Evolutionary conservation across 2,113 vertebrate genomes (phyloP).

Genomic region (Thamnophis sirtalis): DNA sequence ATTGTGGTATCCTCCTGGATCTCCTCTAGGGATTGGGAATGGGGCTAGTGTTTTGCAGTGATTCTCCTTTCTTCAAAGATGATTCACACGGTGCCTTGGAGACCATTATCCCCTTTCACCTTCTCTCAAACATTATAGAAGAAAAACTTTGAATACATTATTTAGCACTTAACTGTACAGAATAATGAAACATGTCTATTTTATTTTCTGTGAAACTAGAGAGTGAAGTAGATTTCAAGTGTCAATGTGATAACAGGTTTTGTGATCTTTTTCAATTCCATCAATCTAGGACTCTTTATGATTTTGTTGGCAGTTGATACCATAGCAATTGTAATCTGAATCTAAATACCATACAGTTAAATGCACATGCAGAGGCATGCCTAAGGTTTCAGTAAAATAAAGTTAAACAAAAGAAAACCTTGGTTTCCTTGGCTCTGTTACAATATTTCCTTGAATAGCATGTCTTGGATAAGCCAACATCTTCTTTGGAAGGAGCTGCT

Average conservation of each 20-base stretch:
- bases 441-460: constrained; percentile 63
- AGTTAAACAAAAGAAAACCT: constrained; percentile 20
- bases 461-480: constrained; percentile 57
- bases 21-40: constrained; percentile 15
- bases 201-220: constrained; percentile 56
- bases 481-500: constrained; percentile 62
- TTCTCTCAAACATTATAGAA: constrained; percentile 70
- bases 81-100: constrained; percentile 62
- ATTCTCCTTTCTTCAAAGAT: constrained; percentile 66
- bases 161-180: constrained; percentile 30
- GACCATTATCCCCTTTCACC: constrained; percentile 69
- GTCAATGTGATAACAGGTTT: constrained; percentile 64
- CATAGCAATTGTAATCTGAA: constrained; percentile 65
- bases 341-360: constrained; percentile 58
- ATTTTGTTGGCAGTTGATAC: constrained; percentile 57
- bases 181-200: constrained; percentile 61
- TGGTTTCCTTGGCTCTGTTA: constrained; percentile 51
- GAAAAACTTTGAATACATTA: constrained; percentile 54
- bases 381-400: constrained; percentile 12
- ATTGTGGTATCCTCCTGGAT: background rate
- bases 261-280: constrained; percentile 60
- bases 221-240: constrained; percentile 53
- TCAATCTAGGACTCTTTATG: constrained; percentile 66
- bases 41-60: constrained; percentile 60
- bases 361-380: background rate